Conservation (phyloP, 2,797 vertebrate species). For the Uromys caudimaculatus region DNA sequence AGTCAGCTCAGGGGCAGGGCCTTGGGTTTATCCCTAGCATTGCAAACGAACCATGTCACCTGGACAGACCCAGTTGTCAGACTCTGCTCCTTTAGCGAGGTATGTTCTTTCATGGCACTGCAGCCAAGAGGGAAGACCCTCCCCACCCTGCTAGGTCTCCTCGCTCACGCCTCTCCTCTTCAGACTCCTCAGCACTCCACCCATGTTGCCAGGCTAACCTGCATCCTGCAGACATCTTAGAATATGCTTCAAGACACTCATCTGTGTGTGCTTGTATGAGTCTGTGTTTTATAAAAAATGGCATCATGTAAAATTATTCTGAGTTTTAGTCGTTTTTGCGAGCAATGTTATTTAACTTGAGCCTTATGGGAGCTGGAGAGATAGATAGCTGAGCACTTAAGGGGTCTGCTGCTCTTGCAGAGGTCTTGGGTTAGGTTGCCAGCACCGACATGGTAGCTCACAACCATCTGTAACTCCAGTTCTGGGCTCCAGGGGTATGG, state of each 20-base stretch:
- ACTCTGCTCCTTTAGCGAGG: background rate
- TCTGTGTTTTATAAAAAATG: background rate
- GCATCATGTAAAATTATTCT: background rate
- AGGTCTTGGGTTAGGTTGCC: background rate
- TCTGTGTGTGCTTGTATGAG: background rate
- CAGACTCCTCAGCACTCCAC: background rate
- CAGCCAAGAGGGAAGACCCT: background rate
- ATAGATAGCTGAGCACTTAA: background rate
- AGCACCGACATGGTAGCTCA: too few species aligned
- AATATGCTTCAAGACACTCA: background rate
- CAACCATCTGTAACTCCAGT: background rate
- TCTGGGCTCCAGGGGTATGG: background rate
- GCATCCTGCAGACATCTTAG: background rate
- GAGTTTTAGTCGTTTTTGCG: background rate
- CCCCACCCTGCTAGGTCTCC: background rate
- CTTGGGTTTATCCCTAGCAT: background rate
- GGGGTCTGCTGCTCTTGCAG: background rate
- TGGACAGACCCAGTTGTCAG: background rate
- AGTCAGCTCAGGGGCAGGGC: too few species aligned
- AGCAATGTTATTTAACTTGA: background rate
- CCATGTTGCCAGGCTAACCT: background rate
- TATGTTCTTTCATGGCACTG: background rate
- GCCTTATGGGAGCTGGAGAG: background rate
- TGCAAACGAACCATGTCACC: background rate
- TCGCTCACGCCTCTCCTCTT: background rate